Evolutionary conservation across 2,797 vertebrate species (phyloP).

Genomic region (Sebastolobus alascanus): DNA sequence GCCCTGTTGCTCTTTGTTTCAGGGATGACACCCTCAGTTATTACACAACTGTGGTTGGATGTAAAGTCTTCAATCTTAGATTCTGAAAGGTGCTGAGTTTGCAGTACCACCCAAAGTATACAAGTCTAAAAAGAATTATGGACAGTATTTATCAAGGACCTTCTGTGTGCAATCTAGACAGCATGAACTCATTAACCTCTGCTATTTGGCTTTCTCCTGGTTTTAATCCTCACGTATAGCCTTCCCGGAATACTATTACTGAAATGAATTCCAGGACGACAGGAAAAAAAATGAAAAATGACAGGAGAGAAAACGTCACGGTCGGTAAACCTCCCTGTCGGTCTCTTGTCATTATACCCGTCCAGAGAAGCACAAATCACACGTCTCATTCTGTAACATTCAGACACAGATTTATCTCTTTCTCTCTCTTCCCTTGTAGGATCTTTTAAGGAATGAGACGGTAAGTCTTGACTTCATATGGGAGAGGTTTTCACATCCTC

Average conservation of each 20-base stretch:
- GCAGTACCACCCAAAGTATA: constrained; percentile 64
- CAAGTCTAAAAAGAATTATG: constrained; percentile 40
- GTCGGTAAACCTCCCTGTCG: background rate
- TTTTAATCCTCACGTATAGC: constrained; percentile 27
- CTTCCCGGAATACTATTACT: background rate
- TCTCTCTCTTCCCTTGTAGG: background rate
- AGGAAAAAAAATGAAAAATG: constrained; percentile 5
- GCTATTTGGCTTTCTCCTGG: constrained; percentile 14
- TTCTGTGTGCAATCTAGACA: constrained; percentile 23
- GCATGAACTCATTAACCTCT: constrained; percentile 22
- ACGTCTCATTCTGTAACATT: background rate
- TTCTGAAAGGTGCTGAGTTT: constrained; percentile 51
- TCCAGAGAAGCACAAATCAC: background rate
- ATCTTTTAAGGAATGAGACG: background rate
- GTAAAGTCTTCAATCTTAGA: constrained; percentile 59
- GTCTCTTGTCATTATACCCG: background rate
- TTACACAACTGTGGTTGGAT: constrained; percentile 23
- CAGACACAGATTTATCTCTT: background rate
- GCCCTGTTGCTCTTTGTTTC: constrained; percentile 32
- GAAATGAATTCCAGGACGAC: background rate
- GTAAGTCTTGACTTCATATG: background rate
- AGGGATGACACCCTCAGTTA: constrained; percentile 40
- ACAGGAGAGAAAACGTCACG: background rate
- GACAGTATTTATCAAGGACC: constrained; percentile 40
- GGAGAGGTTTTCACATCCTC: constrained; percentile 23